Conservation (phyloP, 2,797 vertebrate genomes). For the Corythornis leucogaster region DNA sequence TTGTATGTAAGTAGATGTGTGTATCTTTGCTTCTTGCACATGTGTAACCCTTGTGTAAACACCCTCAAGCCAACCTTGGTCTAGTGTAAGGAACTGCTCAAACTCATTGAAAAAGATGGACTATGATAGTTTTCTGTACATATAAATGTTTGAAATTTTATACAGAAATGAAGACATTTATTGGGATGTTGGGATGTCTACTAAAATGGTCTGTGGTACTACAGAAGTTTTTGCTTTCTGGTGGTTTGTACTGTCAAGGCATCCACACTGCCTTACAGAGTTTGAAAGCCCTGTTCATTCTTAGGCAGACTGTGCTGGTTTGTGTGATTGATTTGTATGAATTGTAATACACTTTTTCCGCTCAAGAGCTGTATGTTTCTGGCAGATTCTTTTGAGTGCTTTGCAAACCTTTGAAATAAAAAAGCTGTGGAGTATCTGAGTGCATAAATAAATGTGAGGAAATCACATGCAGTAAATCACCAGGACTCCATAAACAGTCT, state of each 20-base stretch:
- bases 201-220: neutral
- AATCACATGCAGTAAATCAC: conserved; percentile 33
- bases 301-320: neutral
- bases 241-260: neutral
- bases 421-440: neutral
- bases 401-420: conserved; percentile 21
- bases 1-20: neutral
- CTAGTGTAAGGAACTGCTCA: neutral
- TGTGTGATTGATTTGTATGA: neutral
- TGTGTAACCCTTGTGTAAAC: neutral
- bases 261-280: neutral
- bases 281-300: conserved; percentile 18
- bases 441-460: conserved; percentile 24
- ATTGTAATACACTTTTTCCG: neutral
- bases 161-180: neutral
- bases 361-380: neutral
- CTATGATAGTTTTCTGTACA: neutral
- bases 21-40: neutral
- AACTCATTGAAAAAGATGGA: neutral
- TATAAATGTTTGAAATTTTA: neutral
- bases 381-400: neutral
- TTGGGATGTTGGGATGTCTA: neutral
- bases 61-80: neutral
- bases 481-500: neutral
- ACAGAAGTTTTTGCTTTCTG: neutral